Base-by-base conservation (phyloP, 2,888 invertebrate genomes). In the Brenthis hecate region DNA sequence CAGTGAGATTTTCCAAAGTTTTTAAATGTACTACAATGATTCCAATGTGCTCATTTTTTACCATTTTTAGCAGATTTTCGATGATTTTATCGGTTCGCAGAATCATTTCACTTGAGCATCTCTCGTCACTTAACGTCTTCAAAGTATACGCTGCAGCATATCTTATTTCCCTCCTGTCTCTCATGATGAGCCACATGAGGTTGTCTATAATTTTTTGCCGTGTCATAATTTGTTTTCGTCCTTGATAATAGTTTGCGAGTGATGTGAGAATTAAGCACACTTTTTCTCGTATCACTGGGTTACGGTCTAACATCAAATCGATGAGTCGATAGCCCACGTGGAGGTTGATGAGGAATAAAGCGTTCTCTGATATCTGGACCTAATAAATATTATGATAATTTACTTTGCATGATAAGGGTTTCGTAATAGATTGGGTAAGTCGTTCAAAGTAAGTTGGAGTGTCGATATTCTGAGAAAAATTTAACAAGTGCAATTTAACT, bases 361-460 rank as follows among this genome's bases (percentile, higher is more conserved):
- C 88, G 72, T 78, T 84, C 75, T 92, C 91, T 65, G 91, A 80
- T 78, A 88, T 87, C 80, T 87, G 86, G 11, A 91, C 85, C 92
- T 92, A 81, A 28, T 28, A 13, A n/a, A 16, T 47, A 48, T 28
- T 1, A 13, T 13, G 23, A 36, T 6, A n/a, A 13, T 5, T 36
- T 13, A 14, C 36, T 36, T 36, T 36, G 36, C 36, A 43, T 43
- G 36, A 43, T 11, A 43, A 43, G 1, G 8, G 36, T 11, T 43
- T 43, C 36, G 11, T 11, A 43, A 8, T 8, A 43, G 36, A 43
- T 36, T 36, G 36, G 36, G 36, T 6, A 6, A 36, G 36, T 8
- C 36, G 8, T 36, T 8, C 36, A 36, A 36, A 36, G 6, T 36
- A 36, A 36, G 28, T 28, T 8, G 6, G 36, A 36, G 8, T 36